A percentile compares a stretch with the other conserved stretches of the same genome.
Evolutionary conservation across 2,797 vertebrate genomes (phyloP).

Genomic region (Ficedula albicollis): DNA sequence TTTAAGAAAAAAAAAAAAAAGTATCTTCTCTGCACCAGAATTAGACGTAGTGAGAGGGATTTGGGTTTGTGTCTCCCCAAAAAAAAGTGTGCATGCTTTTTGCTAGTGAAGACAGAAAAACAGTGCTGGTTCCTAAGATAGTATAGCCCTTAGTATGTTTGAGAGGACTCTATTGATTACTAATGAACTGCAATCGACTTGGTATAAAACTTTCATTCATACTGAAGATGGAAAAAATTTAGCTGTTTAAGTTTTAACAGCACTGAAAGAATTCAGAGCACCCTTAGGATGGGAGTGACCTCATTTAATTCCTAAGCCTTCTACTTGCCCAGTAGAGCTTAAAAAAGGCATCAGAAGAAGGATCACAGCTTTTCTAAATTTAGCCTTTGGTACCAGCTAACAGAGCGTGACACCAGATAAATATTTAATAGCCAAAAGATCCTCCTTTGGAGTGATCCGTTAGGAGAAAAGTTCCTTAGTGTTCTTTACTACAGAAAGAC

Average conservation of each 20-base stretch:
- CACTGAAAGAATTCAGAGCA: conserved; percentile 25
- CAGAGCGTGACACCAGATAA: conserved; percentile 17
- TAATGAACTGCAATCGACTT: background rate
- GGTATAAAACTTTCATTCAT: background rate
- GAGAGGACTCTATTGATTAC: background rate
- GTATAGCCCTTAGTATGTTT: background rate
- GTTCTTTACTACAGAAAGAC: background rate
- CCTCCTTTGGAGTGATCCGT: background rate
- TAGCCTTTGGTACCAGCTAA: conserved; percentile 31
- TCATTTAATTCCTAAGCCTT: conserved; percentile 62
- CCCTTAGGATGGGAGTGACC: conserved; percentile 44
- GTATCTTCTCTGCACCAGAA: background rate
- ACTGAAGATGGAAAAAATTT: background rate
- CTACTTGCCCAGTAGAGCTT: conserved; percentile 28
- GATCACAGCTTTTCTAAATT: conserved; percentile 61
- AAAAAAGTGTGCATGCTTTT: background rate
- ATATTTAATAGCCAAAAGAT: conserved; percentile 30
- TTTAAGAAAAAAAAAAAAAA: background rate
- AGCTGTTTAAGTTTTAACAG: conserved; percentile 10
- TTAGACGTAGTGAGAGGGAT: background rate
- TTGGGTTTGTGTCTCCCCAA: background rate
- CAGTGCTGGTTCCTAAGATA: background rate
- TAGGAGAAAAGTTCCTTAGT: background rate
- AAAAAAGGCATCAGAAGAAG: conserved; percentile 42
- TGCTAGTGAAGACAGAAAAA: background rate